Evolutionary conservation across 2,797 vertebrate genomes (phyloP).

Genomic region (Hydrophis major): DNA sequence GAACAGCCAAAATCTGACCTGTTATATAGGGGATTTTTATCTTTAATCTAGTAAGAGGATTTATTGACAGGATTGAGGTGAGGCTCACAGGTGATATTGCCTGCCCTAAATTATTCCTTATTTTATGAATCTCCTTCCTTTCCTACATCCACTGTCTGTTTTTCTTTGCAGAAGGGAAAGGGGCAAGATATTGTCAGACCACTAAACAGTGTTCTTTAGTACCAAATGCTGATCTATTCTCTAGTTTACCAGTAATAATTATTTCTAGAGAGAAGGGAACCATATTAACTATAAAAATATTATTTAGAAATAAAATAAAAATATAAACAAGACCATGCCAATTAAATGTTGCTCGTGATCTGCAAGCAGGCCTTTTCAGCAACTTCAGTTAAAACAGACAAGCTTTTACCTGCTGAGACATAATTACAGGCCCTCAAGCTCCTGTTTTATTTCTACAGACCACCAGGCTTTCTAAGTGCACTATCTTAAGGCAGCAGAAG

Average conservation of each 20-base stretch:
- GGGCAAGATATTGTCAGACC: background rate
- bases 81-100: background rate
- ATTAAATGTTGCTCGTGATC: slow-evolving; percentile 16
- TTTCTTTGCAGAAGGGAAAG: background rate
- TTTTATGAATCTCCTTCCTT: background rate
- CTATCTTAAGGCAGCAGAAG: background rate
- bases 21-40: background rate
- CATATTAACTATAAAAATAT: background rate
- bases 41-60: background rate
- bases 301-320: background rate
- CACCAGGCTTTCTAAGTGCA: slow-evolving; percentile 17
- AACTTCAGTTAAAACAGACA: slow-evolving; percentile 39
- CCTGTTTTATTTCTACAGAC: slow-evolving; percentile 38
- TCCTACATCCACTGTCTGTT: background rate
- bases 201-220: background rate
- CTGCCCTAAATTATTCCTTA: background rate
- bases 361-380: slow-evolving; percentile 30
- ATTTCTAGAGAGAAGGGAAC: slow-evolving; percentile 5
- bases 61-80: background rate
- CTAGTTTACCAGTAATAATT: slow-evolving; percentile 16
- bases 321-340: slow-evolving; percentile 15
- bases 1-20: background rate
- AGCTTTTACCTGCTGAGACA: slow-evolving; percentile 51
- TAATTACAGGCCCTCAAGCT: slow-evolving; percentile 41
- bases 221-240: background rate